phyloP scores from a whole-genome alignment of 2,888 invertebrate species.

The Helleia helle region DNA sequence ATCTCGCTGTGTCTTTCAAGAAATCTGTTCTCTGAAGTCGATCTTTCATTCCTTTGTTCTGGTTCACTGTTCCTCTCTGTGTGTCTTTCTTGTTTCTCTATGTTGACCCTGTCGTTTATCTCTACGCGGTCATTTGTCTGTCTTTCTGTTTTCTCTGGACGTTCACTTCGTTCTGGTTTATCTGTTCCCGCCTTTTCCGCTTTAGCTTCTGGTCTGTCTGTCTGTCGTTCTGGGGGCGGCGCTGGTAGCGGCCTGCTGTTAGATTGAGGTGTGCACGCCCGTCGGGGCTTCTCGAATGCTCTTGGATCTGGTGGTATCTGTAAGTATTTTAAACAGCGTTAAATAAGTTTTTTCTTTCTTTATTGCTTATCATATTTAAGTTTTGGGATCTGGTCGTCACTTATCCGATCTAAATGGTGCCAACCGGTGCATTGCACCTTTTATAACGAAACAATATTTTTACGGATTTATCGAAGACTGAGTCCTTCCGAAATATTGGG shows the following conservation, averaged over 20 bases:
- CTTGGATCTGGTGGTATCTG: conserved; percentile 63
- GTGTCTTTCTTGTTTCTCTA: conserved; percentile 21
- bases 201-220: conserved; percentile 14
- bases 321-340: conserved; percentile 13
- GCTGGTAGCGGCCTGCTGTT: conserved; percentile 60
- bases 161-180: conserved; percentile 7
- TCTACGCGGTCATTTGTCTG: conserved; percentile 2
- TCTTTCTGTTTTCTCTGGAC: conserved; percentile 7
- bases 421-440: too few relatives aligned
- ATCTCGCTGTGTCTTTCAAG: conserved; percentile 18
- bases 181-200: conserved; percentile 13
- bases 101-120: conserved; percentile 8
- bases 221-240: conserved; percentile 44
- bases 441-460: too few relatives aligned
- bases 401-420: too few relatives aligned
- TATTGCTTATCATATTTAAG: too few relatives aligned
- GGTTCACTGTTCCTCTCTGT: conserved; percentile 20
- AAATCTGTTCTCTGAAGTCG: conserved; percentile 23
- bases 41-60: conserved; percentile 23
- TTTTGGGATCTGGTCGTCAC: too few relatives aligned
- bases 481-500: too few relatives aligned
- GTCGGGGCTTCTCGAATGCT: conserved; percentile 60
- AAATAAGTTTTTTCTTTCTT: too few relatives aligned
- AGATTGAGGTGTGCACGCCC: conserved; percentile 60
- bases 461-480: too few relatives aligned